Base-by-base conservation (phyloP, 92 coral and sea anemone genomes). In the Parazoanthus atlanticus region DNA sequence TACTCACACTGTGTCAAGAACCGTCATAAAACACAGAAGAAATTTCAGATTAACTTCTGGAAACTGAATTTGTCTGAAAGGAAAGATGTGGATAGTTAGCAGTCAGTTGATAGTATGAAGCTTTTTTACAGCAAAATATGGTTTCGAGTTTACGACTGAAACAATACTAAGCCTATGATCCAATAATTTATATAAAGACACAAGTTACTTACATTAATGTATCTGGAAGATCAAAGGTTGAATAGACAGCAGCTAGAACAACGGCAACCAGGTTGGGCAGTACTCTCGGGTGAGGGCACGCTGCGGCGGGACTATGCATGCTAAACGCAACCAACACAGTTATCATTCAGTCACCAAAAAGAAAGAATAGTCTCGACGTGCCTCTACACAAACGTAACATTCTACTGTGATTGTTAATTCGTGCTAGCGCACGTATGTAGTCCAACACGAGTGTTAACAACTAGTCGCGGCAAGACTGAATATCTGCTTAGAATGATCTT, bases 181-280 rank as follows among this genome's bases (percentile, higher is more conserved):
- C n/a, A 30, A 16, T 32, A 2, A 73, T 29, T 16, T 34, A 30
- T 30, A 30, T 73, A 34, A 33, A 28, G 32, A 33, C 41, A 73
- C 9, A 79, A 12, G 34, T 1, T 47, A 87, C 98, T 93, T 90
- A 97, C 99, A 97, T 69, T 87, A 86, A 89, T 49, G 94, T 92
- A 66, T 94, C 94, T 73, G 94, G 95, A 74, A 86, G 94, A 76
- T 97, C 99, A 71, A 97, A 97, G 33, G 98, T 93, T 17, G 99
- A 95, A 91, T 97, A 97, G 0, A 97, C 99, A 17, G 98, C 98
- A 67, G 99, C 96, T 32, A 97, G 97, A 6, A 97, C 98, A 46
- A 97, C 99, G 54, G 99, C 99, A 5, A 97, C 99, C 86, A 97
- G 91, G 85, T 97, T 97, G 6, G 99, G 99, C 70, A 97, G 89